These are phyloP conservation scores for Choloepus didactylus DNA, from an alignment of 2,797 vertebrate genomes.

Conservation along the genomic window DNA sequence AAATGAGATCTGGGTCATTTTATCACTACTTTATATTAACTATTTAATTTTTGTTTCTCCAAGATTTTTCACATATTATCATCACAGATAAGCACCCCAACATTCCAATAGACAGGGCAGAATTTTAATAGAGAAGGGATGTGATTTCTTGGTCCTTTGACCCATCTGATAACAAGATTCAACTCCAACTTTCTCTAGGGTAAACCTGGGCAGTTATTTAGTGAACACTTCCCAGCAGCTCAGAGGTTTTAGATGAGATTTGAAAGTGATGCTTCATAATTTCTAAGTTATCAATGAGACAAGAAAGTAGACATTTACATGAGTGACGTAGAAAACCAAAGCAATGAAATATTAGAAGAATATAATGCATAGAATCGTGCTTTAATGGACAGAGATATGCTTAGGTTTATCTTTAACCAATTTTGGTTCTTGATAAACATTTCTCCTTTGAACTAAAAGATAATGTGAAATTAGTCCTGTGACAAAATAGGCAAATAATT, in stretches of 20 bases:
- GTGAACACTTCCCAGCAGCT: neutral
- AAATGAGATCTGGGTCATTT: neutral
- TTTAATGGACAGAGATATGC: neutral
- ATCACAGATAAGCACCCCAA: neutral
- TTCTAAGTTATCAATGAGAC: neutral
- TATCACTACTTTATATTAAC: neutral
- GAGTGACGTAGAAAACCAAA: neutral
- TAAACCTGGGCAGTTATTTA: neutral
- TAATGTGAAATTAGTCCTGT: neutral
- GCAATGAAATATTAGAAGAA: neutral
- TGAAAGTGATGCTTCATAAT: neutral
- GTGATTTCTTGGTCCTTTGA: neutral
- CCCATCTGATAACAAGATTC: neutral
- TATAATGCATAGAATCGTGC: neutral
- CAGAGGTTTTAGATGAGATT: neutral
- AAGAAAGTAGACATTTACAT: neutral
- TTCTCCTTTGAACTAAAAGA: conserved; percentile 12
- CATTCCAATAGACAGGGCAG: neutral
- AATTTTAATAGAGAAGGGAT: neutral
- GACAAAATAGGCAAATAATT: neutral
- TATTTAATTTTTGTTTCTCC: neutral
- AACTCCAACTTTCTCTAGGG: neutral
- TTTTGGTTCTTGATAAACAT: neutral
- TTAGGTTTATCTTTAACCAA: neutral
- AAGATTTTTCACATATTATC: neutral